phyloP scores from a whole-genome alignment of 2,113 vertebrate genomes.

The Actenoides lindsayi region DNA sequence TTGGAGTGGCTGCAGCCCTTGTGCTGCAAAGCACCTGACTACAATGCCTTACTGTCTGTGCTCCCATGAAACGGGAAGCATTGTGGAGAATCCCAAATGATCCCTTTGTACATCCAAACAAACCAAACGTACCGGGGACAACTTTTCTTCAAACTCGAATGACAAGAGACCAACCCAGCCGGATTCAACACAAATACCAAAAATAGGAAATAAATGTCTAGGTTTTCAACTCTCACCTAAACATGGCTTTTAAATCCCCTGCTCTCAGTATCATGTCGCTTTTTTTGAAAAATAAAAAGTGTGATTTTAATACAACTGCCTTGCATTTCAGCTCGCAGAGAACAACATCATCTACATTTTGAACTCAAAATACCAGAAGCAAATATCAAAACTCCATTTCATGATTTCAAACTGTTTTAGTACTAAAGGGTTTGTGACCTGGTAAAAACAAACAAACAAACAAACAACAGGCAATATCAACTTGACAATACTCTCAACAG shows the following conservation, averaged over 20 bases:
- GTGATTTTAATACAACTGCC: neutral
- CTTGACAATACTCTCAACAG: neutral
- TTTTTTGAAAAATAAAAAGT: neutral
- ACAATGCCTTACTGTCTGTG: constrained; percentile 42
- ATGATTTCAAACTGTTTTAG: neutral
- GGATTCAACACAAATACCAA: neutral
- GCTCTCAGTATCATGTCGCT: rapidly evolving
- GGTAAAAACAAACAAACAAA: neutral
- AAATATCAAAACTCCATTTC: neutral
- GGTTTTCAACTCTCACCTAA: neutral
- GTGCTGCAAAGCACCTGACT: constrained; percentile 46
- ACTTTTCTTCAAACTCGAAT: neutral
- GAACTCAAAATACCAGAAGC: neutral
- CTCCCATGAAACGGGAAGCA: constrained; percentile 16
- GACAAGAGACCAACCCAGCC: neutral
- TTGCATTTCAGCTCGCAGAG: neutral
- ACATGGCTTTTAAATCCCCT: neutral
- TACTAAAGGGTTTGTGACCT: neutral
- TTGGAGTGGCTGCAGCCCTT: constrained; percentile 30
- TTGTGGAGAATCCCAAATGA: constrained; percentile 13
- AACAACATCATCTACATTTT: neutral
- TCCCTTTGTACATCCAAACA: constrained; percentile 21
- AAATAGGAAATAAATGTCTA: neutral
- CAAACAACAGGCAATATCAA: neutral
- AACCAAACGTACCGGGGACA: constrained; percentile 6